Percentiles rank a stretch among this genome's conserved stretches.
Conservation (phyloP, 2,797 vertebrate genomes). For the Melanotaenia nigrans region DNA sequence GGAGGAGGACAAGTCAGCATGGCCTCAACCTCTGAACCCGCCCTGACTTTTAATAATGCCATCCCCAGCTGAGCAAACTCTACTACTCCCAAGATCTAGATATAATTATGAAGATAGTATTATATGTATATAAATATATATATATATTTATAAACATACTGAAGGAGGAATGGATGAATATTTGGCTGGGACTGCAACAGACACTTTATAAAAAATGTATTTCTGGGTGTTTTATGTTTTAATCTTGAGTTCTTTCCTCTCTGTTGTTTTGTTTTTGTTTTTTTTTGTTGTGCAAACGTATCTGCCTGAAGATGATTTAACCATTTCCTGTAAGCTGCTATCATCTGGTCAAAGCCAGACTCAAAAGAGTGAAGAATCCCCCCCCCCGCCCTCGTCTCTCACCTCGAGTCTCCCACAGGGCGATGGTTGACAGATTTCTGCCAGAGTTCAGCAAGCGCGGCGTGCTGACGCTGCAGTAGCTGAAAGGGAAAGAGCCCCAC, state of each 20-base stretch:
- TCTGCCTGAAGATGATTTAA: conserved; percentile 35
- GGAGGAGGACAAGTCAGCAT: conserved; percentile 67
- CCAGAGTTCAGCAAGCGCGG: conserved; percentile 33
- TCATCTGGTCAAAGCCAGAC: conserved; percentile 44
- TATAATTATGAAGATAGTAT: conserved; percentile 56
- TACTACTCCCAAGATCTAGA: conserved; percentile 59
- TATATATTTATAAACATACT: conserved; percentile 71
- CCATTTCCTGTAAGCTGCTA: conserved; percentile 74
- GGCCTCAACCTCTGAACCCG: conserved; percentile 60
- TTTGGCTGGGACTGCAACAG: conserved; percentile 63
- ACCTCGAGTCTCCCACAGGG: conserved; percentile 30
- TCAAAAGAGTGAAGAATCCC: conserved; percentile 29
- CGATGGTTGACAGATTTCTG: conserved; percentile 39
- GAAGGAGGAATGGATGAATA: conserved; percentile 39
- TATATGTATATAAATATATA: conserved; percentile 72
- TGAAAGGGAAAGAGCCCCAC: conserved; percentile 21
- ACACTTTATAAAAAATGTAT: conserved; percentile 67
- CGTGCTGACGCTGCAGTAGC: conserved; percentile 46
- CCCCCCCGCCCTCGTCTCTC: conserved; percentile 24
- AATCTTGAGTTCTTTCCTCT: conserved; percentile 24
- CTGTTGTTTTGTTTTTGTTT: conserved; percentile 20
- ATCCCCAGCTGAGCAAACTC: conserved; percentile 47
- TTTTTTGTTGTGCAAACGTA: conserved; percentile 12
- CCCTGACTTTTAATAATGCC: conserved; percentile 61
- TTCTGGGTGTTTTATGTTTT: conserved; percentile 52